Base-by-base conservation (phyloP, 2,113 vertebrate species). In the Myocastor coypus region DNA sequence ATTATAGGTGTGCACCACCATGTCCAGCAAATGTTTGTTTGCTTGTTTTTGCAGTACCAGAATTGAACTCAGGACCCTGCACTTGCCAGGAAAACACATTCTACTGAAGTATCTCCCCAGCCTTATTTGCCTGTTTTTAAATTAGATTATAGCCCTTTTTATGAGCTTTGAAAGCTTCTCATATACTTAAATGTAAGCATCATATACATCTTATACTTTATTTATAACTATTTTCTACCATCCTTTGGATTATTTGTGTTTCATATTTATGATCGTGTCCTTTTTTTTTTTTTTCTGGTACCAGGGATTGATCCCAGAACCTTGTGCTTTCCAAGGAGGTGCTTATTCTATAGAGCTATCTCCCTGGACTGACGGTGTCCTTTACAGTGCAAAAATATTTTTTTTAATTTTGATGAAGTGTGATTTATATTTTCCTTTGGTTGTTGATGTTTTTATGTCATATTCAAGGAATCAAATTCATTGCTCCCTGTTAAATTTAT, bases 391-490 rank as follows among this genome's bases (percentile, higher is more conserved):
- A 46, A 37, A 93, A 87, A 46, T 16, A 55, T 83, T 95, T 84
- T 95, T 40, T 84, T 95, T 40, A 97, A 92, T 83, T 46, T 94
- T 89, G 30, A 94, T 84, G 5, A 88, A 83, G n/a, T 83, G 28
- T 11, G 94, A 14, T 64, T 91, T 89, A 40, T 26, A 64, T 94
- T 87, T 93, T 92, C 55, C 24, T 78, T 85, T 91, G 66, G 22
- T 91, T 78, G n/a, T 9, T 94, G 83, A 10, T 95, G n/a, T 17
- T 93, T 97, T 94, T 19, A 73, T 87, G 14, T 63, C 40, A 81
- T 87, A 81, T 71, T 52, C 96, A 95, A 94, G 64, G 96, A 92
- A 92, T 11, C 50, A 94, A 84, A 90, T 96, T 46, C 57, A 84
- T 91, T 14, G 81, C 86, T 19, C 1, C 30, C 93, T 87, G 61